Percentiles rank a stretch among this genome's conserved stretches.
phyloP scores from a whole-genome alignment of 1,140 invertebrate species.

The Holcopasites calliopsidis region DNA sequence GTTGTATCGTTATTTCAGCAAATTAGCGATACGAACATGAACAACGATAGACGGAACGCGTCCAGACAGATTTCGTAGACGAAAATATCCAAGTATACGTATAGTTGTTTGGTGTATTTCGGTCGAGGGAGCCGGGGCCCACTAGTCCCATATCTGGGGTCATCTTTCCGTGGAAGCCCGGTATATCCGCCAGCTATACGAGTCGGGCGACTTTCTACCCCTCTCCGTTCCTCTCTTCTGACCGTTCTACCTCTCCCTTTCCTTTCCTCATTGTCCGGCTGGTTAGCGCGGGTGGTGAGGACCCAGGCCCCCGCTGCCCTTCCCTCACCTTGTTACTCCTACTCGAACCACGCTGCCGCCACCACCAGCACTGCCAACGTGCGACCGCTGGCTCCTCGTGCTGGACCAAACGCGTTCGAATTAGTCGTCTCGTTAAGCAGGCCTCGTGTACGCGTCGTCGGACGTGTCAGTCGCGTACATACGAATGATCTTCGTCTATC shows the following conservation, averaged over 20 bases:
- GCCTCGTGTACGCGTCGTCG: conserved; percentile 56
- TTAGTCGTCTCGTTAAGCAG: conserved; percentile 76
- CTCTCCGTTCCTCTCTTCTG: conserved; percentile 26
- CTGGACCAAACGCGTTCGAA: conserved; percentile 71
- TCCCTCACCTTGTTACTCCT: conserved; percentile 36
- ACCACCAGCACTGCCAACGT: conserved; percentile 15
- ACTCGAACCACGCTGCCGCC: conserved; percentile 38
- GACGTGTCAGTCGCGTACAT: conserved; percentile 38
- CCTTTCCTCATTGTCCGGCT: conserved; percentile 40
- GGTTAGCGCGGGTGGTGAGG: conserved; percentile 65
- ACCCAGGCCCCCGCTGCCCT: conserved; percentile 46
- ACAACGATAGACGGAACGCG: too few relatives aligned
- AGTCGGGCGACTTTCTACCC: conserved; percentile 42
- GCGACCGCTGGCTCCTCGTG: conserved; percentile 48
- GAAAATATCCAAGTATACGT: too few relatives aligned
- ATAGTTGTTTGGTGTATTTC: too few relatives aligned
- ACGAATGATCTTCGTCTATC: conserved; percentile 30
- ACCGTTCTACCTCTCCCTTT: conserved; percentile 7
- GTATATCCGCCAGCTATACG: conserved; percentile 44
- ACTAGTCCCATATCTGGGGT: conserved; percentile 73
- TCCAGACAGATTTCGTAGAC: too few relatives aligned
- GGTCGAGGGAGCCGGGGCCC: conserved; percentile 60
- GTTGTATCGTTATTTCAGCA: too few relatives aligned
- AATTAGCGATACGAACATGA: too few relatives aligned
- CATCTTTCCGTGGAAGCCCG: conserved; percentile 69